Evolutionary conservation across 2,113 vertebrate species (phyloP).

Genomic region (Planiliza haematocheilus): DNA sequence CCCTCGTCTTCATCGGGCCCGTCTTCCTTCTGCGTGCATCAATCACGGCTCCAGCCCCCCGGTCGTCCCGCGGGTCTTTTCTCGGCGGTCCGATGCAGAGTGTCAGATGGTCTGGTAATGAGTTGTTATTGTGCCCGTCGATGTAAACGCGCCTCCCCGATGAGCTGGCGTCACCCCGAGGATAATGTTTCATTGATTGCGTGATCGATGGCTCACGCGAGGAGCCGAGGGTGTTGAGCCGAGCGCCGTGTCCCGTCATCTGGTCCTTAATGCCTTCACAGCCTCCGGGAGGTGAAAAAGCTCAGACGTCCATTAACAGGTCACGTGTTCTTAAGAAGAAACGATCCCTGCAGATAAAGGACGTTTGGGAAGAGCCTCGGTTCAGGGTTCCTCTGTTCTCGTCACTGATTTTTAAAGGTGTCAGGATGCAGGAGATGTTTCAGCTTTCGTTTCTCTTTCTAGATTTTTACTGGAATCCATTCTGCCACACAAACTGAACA

Average conservation of each 20-base stretch:
- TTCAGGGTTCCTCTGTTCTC: no score
- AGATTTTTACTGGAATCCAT: no score
- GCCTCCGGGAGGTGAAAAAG: neutral
- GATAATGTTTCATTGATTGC: conserved; percentile 47
- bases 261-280: neutral
- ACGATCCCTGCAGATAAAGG: no score
- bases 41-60: neutral
- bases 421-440: no score
- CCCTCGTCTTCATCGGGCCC: no score
- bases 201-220: conserved; percentile 33
- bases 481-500: no score
- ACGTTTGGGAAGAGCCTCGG: no score
- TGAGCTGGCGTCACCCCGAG: conserved; percentile 28
- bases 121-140: conserved; percentile 37
- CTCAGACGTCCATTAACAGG: no score
- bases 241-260: no score
- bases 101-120: conserved; percentile 35
- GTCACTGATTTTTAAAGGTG: no score
- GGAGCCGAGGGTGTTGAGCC: neutral
- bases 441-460: no score
- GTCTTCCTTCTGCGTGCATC: neutral
- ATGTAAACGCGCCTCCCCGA: conserved; percentile 12
- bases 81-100: neutral
- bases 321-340: no score
- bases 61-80: neutral